Base-by-base conservation (phyloP, 2,888 invertebrate species). In the Lacanobia oleracea region DNA sequence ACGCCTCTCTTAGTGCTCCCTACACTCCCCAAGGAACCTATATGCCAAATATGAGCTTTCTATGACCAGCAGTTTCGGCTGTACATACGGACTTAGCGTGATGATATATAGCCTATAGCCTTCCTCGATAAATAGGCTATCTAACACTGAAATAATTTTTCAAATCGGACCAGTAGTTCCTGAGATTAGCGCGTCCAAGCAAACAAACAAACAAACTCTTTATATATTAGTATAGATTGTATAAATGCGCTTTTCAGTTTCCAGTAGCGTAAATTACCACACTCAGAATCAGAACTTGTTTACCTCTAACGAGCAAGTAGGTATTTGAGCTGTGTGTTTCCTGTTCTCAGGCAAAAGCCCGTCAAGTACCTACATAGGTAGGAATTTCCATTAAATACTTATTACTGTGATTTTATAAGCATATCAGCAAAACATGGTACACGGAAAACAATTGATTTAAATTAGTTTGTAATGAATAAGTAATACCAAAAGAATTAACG, bases 291-390 rank as follows among this genome's bases (percentile, higher is more conserved):
- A 77, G 80, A 84, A 90, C 90, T 85, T 83, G 90, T 88, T 89
- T 82, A 79, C 89, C 88, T 88, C 83, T 83, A 86, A 65, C 67
- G 75, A 82, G 82, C 81, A 84, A 83, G 81, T n/a, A n/a, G n/a
- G n/a, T 84, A 84, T 86, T 86, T 85, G 84, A 85, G 67, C 77
- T 76, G 84, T 86, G 74, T 79, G 83, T 89, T 90, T 90, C 90
- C 90, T 90, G 89, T 86, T 88, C 81, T 76, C 66, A 78, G 68
- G 73, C 53, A 79, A 65, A 68, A 70, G 71, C 71, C 67, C 82
- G 81, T 82, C 71, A 77, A 72, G 77, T 75, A 59, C 51, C 60
- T 71, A 81, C 76, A n/a, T n/a, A n/a, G n/a, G n/a, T 82, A 80
- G 79, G 77, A 87, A 86, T 88, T 84, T 76, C 72, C 78, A 75